Evolutionary conservation across 2,888 invertebrate genomes (phyloP), one percentile per base, ranked within the genome.

Genomic region (Aelia acuminata): DNA sequence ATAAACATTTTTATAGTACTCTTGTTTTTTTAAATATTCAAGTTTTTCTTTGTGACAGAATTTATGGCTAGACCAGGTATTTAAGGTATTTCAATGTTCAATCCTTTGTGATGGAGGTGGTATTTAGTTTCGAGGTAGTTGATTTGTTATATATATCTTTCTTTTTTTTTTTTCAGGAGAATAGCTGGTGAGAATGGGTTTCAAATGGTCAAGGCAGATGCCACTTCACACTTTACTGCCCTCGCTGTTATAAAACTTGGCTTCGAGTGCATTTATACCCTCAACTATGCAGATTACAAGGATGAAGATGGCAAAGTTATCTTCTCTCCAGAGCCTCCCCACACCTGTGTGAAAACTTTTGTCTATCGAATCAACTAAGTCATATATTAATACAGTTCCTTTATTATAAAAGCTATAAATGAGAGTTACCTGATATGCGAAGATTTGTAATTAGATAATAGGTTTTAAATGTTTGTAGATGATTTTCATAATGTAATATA

Each of bases 191-290:
- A 94, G 88, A 92, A 92, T 87, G 93, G 93, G 43, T 94, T 94
- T 89, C 93, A 93, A 88, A 92, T 96, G 13, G 93, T 96, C 89
- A 94, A 96, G 47, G 94, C 95, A 75, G 95, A 96, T 91, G 96
- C 96, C 89, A 95, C 96, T 10, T 97, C 96, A 91, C 94, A 94
- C 89, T 97, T 94, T 92, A 96, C 96, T 2, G 96, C 96, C 0
- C 94, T 94, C 91, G 95, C 96, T 0, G 95, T 96, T 87, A 94
- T 95, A 90, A 94, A 94, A 90, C 92, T 95, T 43, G 96, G 96
- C 75, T 96, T 96, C 92, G 94, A 95, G 57, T 94, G 94, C 91
- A 94, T 95, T 87, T 96, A 95, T 92, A 93, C 93, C 63, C 92
- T 95, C 26, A 93, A 94, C 8, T 97, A 96, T 91, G 95, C 96